These are phyloP conservation scores for Capra hircus DNA, from an alignment of 2,113 vertebrate genomes.

Conservation along the genomic window DNA sequence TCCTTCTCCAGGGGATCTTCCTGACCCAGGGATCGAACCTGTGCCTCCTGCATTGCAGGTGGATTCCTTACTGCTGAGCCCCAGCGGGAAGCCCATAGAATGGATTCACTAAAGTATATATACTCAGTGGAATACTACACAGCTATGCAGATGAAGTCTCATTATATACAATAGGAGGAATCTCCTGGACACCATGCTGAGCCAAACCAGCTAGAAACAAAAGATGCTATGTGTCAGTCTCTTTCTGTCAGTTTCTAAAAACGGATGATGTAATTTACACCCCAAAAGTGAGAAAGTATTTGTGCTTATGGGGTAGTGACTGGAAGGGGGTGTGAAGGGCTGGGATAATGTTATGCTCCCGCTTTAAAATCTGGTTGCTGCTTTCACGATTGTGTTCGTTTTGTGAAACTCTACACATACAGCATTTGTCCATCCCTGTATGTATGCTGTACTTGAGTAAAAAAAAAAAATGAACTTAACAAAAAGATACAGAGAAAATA, in stretches of 20 bases:
- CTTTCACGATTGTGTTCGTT: not conserved
- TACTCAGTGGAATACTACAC: not conserved
- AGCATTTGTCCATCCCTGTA: not conserved
- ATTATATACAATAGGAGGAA: not conserved
- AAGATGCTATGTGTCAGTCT: not conserved
- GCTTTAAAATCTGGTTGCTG: not conserved
- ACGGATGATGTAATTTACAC: fast-evolving
- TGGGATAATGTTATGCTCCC: not conserved
- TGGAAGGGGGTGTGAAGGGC: not conserved
- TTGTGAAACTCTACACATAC: fast-evolving
- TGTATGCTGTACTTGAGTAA: fast-evolving
- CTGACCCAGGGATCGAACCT: not conserved
- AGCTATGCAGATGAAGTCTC: not conserved
- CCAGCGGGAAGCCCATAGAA: not conserved
- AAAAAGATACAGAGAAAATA: not conserved
- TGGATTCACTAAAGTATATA: not conserved
- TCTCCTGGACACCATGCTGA: not conserved
- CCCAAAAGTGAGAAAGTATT: not conserved
- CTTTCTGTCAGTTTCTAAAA: not conserved
- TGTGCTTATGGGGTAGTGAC: not conserved
- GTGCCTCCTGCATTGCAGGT: not conserved
- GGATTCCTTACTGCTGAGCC: not conserved
- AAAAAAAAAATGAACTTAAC: not conserved
- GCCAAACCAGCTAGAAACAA: not conserved
- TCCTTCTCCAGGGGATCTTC: not conserved